A percentile compares a stretch with the other conserved stretches of the same genome.
Evolutionary conservation across 2,888 invertebrate species (phyloP).

Genomic region (Norana najaformis): DNA sequence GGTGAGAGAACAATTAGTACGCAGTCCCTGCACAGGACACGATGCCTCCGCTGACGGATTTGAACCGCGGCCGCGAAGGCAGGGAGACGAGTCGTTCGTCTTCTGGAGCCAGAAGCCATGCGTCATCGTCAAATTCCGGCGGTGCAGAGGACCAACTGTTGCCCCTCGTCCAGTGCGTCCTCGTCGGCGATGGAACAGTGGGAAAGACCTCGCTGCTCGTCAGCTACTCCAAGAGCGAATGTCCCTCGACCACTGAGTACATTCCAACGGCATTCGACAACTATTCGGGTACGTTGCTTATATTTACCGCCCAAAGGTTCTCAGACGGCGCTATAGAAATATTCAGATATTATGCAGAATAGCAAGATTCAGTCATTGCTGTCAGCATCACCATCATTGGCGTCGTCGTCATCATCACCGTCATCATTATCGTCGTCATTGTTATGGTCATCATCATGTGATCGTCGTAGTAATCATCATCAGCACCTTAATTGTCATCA

Average conservation of each 20-base stretch:
- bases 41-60: constrained; percentile 15
- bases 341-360: neutral
- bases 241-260: constrained; percentile 77
- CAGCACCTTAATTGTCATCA: too few relatives aligned
- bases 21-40: neutral
- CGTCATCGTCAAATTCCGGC: neutral
- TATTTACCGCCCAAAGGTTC: neutral
- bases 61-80: neutral
- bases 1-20: neutral
- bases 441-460: neutral
- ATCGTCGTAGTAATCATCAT: neutral
- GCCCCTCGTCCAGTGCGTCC: constrained; percentile 78
- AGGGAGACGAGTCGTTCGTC: neutral
- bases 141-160: neutral
- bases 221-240: constrained; percentile 89
- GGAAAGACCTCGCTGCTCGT: constrained; percentile 92
- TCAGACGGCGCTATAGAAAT: neutral
- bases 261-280: constrained; percentile 93
- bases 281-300: constrained; percentile 77
- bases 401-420: neutral
- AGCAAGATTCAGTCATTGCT: neutral
- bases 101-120: neutral
- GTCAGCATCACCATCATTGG: neutral
- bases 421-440: neutral
- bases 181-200: constrained; percentile 90